Conservation (phyloP, 2,113 vertebrate species). For the Carassius carassius region DNA sequence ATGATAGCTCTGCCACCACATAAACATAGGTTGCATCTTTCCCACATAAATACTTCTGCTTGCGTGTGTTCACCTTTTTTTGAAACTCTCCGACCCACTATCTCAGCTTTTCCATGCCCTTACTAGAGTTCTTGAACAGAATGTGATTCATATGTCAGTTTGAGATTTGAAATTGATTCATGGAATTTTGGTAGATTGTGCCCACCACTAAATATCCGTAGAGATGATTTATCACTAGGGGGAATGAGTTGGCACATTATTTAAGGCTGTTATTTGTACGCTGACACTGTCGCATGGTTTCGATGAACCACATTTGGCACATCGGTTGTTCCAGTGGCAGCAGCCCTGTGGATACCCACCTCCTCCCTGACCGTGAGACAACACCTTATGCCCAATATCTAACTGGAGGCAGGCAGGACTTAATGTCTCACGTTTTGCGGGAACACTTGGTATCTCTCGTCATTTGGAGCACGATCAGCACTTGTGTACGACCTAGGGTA, state of each 20-base stretch:
- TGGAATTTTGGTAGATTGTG: conserved; percentile 31
- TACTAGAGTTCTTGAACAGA: not conserved
- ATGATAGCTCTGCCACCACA: conserved; percentile 56
- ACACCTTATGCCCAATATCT: conserved; percentile 38
- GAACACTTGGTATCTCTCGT: conserved; percentile 39
- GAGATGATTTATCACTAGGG: conserved; percentile 58
- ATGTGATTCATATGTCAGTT: not conserved
- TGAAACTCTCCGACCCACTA: conserved; percentile 47
- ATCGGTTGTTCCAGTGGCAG: conserved; percentile 35
- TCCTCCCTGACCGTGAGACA: conserved; percentile 5
- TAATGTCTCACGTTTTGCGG: conserved; percentile 12
- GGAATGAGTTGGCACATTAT: conserved; percentile 56
- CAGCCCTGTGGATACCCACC: not conserved
- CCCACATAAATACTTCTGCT: conserved; percentile 53
- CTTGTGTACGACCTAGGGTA: conserved; percentile 61
- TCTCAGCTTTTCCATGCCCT: conserved; percentile 33
- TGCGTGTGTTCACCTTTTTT: conserved; percentile 58
- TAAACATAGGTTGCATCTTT: conserved; percentile 56
- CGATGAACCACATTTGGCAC: conserved; percentile 60
- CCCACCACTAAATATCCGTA: conserved; percentile 40
- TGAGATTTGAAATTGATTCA: conserved; percentile 42
- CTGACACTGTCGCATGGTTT: conserved; percentile 64
- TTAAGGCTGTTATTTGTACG: conserved; percentile 62
- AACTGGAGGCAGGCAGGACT: conserved; percentile 41
- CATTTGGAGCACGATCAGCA: conserved; percentile 47